Base-by-base conservation (phyloP, 2,797 vertebrate genomes). In the Sebastes ruberrimus region DNA sequence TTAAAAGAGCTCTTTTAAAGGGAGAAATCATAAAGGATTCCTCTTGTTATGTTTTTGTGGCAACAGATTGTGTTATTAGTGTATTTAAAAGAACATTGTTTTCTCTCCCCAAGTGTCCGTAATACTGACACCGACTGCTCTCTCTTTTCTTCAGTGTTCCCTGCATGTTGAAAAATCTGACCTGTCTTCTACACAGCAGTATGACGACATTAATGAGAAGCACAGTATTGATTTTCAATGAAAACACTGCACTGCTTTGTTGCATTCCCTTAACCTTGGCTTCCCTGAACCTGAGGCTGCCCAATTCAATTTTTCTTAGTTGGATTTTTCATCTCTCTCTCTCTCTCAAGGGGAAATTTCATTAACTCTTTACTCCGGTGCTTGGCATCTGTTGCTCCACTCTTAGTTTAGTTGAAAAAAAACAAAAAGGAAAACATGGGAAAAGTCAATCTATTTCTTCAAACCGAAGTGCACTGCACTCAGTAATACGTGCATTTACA, bases 221-320 rank as follows among this genome's bases (percentile, higher is more conserved):
- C 82, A 77, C 77, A 22, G 28, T 90, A 95, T 95, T 90, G 94
- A 94, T 94, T 95, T 93, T 91, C 87, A 75, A 91, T 94, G 87
- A 89, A 92, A 93, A 90, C 80, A 66, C 86, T 76, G 69, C 80
- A 55, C 82, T 82, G 81, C 88, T 93, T 91, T 93, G 92, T 90
- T 93, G 88, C 89, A 83, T 94, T 94, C 90, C 74, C 82, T 92
- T 93, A 95, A 93, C 92, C 91, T 93, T 94, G 90, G 89, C 85
- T 90, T 81, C 70, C 73, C 65, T 77, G 62, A 89, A 93, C 86
- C 83, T n/a, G 33, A 81, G 76, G 70, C 86, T 89, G 86, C 79
- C 88, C 83, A 83, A 92, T 94, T 89, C 84, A 88, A 86, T 91
- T 94, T 89, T 75, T 89, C 83, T 78, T 81, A 18, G 74, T 73